Percentiles rank a stretch among this genome's conserved stretches.
These are phyloP conservation scores for Drosophila sp. DNA, from an alignment of 1,140 invertebrate species.

Conservation along the genomic window DNA sequence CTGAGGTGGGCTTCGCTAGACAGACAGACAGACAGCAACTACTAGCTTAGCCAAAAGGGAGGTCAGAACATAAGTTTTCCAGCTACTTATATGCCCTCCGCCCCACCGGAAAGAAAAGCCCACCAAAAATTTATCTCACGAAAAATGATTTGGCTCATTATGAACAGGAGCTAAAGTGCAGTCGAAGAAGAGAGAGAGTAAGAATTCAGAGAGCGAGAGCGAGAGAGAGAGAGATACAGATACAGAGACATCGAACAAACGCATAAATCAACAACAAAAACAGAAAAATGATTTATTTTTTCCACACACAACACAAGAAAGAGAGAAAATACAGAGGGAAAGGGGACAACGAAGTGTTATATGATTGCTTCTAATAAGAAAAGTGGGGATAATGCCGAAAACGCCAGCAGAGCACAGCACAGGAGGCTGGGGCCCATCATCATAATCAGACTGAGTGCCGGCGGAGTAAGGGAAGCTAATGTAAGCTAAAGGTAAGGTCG, in stretches of 20 bases:
- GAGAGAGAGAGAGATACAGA: constrained; percentile 1
- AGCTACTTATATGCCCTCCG: constrained; percentile 69
- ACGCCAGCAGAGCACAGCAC: neutral
- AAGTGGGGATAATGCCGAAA: constrained; percentile 57
- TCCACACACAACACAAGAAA: neutral
- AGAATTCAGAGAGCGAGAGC: constrained; percentile 10
- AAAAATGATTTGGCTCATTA: constrained; percentile 82
- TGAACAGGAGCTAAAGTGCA: constrained; percentile 76
- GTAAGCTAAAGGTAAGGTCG: constrained; percentile 45
- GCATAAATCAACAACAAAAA: constrained; percentile 82
- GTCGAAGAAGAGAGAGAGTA: constrained; percentile 8
- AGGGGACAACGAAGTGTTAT: constrained; percentile 39
- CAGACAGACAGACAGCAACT: constrained; percentile 29
- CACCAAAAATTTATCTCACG: constrained; percentile 71
- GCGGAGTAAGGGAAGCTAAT: constrained; percentile 24
- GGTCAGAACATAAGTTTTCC: constrained; percentile 72
- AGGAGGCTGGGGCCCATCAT: constrained; percentile 1
- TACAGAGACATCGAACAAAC: constrained; percentile 70
- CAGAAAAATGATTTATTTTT: constrained; percentile 80
- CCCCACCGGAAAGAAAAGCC: constrained; percentile 17
- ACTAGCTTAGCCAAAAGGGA: constrained; percentile 40
- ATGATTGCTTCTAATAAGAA: constrained; percentile 78
- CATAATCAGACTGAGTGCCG: constrained; percentile 60
- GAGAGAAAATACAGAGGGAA: neutral
- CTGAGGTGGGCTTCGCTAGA: constrained; percentile 46